A percentile compares a stretch with the other conserved stretches of the same genome.
phyloP scores from a whole-genome alignment of 2,888 invertebrate species.

The Erebia epiphron region DNA sequence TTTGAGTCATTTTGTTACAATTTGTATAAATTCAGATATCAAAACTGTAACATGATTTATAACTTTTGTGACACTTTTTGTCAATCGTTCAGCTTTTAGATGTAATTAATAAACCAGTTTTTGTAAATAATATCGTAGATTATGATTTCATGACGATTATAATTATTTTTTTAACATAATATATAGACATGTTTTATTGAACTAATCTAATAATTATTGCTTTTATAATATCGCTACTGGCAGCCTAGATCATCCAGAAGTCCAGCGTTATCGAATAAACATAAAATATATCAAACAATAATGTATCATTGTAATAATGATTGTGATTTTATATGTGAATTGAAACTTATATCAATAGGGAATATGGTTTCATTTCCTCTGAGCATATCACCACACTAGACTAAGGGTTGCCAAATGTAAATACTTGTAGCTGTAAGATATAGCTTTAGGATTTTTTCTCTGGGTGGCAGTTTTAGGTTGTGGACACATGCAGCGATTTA shows the following conservation, averaged over 20 bases:
- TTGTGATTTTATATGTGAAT: conserved; percentile 68
- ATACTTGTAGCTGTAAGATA: conserved; percentile 51
- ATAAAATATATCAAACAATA: conserved; percentile 11
- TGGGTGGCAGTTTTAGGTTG: conserved; percentile 62
- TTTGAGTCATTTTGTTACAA: no score
- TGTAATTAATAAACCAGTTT: no score
- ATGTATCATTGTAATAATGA: conserved; percentile 42
- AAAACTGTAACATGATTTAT: no score
- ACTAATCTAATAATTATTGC: no score
- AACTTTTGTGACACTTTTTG: no score
- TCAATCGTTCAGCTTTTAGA: no score
- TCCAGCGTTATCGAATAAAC: neutral
- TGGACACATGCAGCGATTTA: conserved; percentile 51
- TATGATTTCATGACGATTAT: no score
- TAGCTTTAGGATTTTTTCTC: conserved; percentile 54
- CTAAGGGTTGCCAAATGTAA: conserved; percentile 81
- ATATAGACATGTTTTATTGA: no score
- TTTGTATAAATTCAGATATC: no score
- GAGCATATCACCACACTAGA: conserved; percentile 77
- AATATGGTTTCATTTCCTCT: conserved; percentile 64
- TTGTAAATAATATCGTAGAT: no score
- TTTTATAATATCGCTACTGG: no score
- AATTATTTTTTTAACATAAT: no score
- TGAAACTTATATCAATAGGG: conserved; percentile 66
- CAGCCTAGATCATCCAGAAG: neutral